Evolutionary conservation across 2,113 vertebrate species (phyloP).

Genomic region (Neolamprologus ventralis): DNA sequence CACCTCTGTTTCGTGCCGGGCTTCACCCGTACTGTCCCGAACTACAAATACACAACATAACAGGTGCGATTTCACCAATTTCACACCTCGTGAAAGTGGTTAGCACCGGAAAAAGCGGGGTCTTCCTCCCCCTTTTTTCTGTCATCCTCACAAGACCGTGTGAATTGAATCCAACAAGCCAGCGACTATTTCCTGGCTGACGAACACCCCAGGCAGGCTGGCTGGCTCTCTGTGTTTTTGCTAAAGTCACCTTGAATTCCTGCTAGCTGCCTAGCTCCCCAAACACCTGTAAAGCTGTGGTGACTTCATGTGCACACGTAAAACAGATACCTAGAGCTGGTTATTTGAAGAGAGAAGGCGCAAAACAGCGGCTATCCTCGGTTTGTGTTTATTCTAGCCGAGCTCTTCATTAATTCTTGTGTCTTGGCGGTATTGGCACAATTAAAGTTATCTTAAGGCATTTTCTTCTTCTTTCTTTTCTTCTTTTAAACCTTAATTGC

Average conservation of each 20-base stretch:
- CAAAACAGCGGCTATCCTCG: neutral
- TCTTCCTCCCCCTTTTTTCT: neutral
- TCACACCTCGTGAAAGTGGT: neutral
- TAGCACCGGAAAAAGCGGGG: neutral
- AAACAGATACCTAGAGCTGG: neutral
- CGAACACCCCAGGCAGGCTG: neutral
- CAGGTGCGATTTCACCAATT: neutral
- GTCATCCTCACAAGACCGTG: neutral
- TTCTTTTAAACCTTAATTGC: neutral
- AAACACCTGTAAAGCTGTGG: neutral
- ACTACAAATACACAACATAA: neutral
- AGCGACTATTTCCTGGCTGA: neutral
- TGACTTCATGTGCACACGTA: neutral
- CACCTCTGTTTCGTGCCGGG: neutral
- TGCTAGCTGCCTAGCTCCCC: conserved; percentile 35
- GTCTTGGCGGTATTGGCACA: neutral
- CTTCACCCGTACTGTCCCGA: neutral
- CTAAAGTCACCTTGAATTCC: conserved; percentile 74
- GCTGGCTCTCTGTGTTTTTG: neutral
- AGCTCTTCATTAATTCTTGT: neutral
- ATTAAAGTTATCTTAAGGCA: neutral
- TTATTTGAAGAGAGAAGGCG: neutral
- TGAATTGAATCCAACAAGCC: neutral
- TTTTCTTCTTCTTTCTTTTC: neutral
- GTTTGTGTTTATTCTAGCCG: neutral